Percentiles rank a stretch among this genome's conserved stretches.
These are phyloP conservation scores for Chrysaora quinquecirrha DNA, from an alignment of 30 jellyfish, hydroid and myxozoan genomes.

Conservation along the genomic window DNA sequence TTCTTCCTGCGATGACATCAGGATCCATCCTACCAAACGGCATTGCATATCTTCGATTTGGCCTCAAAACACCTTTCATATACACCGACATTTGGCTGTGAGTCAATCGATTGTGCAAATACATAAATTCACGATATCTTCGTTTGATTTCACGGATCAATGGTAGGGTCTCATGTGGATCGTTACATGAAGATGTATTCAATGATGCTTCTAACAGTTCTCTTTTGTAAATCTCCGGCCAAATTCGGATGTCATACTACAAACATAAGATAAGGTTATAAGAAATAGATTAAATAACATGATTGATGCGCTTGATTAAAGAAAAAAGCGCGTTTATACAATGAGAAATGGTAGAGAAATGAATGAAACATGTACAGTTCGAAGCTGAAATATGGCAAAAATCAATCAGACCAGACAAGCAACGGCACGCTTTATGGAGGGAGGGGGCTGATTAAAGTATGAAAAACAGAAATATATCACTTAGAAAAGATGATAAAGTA, in stretches of 20 bases:
- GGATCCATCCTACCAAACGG: constrained; percentile 99
- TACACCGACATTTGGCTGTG: constrained; percentile 85
- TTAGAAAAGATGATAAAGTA: too few species aligned
- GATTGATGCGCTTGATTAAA: too few species aligned
- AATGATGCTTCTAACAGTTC: constrained; percentile 63
- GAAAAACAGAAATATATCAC: too few species aligned
- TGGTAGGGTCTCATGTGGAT: constrained; percentile 65
- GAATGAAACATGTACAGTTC: too few species aligned
- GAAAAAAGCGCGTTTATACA: too few species aligned
- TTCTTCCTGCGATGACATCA: constrained; percentile 95
- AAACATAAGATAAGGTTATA: too few species aligned
- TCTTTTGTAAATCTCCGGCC: constrained; percentile 92
- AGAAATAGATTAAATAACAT: too few species aligned
- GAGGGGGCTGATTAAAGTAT: too few species aligned
- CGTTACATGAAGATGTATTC: constrained; percentile 23
- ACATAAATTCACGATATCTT: constrained; percentile 92
- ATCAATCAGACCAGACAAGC: too few species aligned
- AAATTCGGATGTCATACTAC: constrained; percentile 92
- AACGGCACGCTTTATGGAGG: too few species aligned
- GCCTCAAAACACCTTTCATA: constrained; percentile 91
- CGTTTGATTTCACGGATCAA: constrained; percentile 89
- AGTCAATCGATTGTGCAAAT: constrained; percentile 88
- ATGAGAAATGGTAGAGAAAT: too few species aligned
- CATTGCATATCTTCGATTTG: constrained; percentile 94
- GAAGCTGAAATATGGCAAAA: too few species aligned